Evolutionary conservation across 2,113 vertebrate genomes (phyloP).

Genomic region (Lethenteron reissneri): DNA sequence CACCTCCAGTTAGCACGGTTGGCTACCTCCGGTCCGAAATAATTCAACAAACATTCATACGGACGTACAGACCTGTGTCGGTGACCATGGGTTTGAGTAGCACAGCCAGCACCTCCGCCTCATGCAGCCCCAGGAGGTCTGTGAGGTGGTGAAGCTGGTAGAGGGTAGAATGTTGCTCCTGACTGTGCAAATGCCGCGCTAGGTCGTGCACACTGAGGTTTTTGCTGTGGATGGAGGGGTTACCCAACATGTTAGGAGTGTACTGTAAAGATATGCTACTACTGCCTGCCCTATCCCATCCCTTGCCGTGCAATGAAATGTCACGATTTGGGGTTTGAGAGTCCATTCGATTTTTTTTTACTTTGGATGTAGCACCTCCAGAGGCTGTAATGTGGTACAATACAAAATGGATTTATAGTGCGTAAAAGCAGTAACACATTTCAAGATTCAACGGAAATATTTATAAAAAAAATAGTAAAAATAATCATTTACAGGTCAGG

Average conservation of each 20-base stretch:
- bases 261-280: too few species aligned
- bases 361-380: too few species aligned
- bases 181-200: constrained; percentile 44
- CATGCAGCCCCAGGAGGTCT: constrained; percentile 45
- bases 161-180: constrained; percentile 64
- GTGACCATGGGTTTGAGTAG: constrained; percentile 26
- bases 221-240: constrained; percentile 14
- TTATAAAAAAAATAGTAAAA: too few species aligned
- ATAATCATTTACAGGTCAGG: too few species aligned
- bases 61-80: not conserved
- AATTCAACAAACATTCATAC: not conserved
- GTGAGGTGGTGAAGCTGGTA: constrained; percentile 67
- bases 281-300: too few species aligned
- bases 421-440: too few species aligned
- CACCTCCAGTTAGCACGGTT: not conserved
- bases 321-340: too few species aligned
- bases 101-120: constrained; percentile 46
- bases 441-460: too few species aligned
- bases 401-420: too few species aligned
- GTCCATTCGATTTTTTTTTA: too few species aligned
- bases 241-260: constrained; percentile 17
- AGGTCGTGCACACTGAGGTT: constrained; percentile 36
- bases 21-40: not conserved
- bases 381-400: too few species aligned
- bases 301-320: too few species aligned